Evolutionary conservation across 1,140 invertebrate genomes (phyloP).

Genomic region (Hylaeus anthracinus): DNA sequence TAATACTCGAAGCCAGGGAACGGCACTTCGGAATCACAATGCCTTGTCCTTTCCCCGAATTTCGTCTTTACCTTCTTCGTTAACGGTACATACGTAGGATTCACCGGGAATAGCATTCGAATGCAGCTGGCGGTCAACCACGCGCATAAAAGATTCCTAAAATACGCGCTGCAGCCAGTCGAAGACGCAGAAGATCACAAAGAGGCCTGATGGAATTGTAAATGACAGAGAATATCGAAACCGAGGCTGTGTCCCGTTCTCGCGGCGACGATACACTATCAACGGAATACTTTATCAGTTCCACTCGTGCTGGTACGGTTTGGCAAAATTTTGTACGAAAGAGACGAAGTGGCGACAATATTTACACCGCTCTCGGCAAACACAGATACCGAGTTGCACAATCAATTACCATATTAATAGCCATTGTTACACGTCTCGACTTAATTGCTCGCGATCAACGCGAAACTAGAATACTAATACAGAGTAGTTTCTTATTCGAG

Average conservation of each 20-base stretch:
- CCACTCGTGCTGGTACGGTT: too few relatives aligned
- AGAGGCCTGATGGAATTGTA: slow-evolving; percentile 3
- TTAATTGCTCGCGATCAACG: too few relatives aligned
- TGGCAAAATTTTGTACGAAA: neutral
- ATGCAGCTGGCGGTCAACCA: neutral
- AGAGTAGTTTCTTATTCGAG: too few relatives aligned
- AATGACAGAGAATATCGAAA: neutral
- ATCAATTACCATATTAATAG: too few relatives aligned
- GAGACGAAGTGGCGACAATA: neutral
- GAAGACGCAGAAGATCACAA: neutral
- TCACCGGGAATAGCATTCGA: neutral
- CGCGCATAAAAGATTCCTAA: neutral
- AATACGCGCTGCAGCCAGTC: neutral
- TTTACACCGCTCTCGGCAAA: too few relatives aligned
- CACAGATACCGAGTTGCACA: too few relatives aligned
- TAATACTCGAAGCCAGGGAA: neutral
- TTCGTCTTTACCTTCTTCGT: neutral
- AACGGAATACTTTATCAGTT: neutral
- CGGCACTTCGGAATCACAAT: neutral
- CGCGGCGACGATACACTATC: neutral
- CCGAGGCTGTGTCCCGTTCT: neutral
- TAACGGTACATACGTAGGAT: neutral
- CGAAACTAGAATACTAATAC: too few relatives aligned
- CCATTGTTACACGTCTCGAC: too few relatives aligned
- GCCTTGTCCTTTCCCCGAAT: neutral